Evolutionary conservation across 2,888 invertebrate genomes (phyloP), one percentile per base, ranked within the genome.

Genomic region (Podabrus alpinus): DNA sequence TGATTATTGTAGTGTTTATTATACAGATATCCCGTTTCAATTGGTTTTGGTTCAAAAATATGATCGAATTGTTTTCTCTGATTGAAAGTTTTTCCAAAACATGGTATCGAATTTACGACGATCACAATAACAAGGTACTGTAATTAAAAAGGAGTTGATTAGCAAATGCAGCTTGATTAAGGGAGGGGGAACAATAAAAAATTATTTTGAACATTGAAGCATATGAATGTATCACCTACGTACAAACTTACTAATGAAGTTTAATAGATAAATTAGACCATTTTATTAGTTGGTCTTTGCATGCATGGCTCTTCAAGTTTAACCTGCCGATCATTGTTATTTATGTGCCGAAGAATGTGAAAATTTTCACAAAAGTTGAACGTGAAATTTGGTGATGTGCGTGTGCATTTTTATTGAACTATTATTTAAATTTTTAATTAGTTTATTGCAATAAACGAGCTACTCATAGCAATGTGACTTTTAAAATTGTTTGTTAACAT

Each of bases 231-330:
- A 68, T 77, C 79, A 79, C 78, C 77, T 78, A 79, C 79, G 77
- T 77, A 75, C 68, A 66, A 66, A 72, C 67, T 61, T 77, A 82
- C 85, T 86, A 86, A 86, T 86, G 86, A 86, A 83, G 81, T 85
- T 86, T 86, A 87, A 87, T 86, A 83, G 85, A 86, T 86, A 86
- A 87, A 86, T 87, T 86, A 84, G 85, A 82, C 80, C 80, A 80
- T 82, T 82, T 81, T 74, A 74, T 69, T 64, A 69, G 66, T 72
- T 72, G 62, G 71, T 71, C 74, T 74, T 76, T 73, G 71, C 68
- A 73, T 66, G 68, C 69, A 66, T 66, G 66, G 29, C 72, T 66
- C 66, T 72, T 75, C 66, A 59, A 69, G 71, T 25, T 67, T 45
- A 74, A 71, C 74, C 71, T 71, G 45, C 69, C 24, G 69, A 16